Base-by-base conservation (phyloP, 2,888 invertebrate species). In the Trachelus troglodyta region DNA sequence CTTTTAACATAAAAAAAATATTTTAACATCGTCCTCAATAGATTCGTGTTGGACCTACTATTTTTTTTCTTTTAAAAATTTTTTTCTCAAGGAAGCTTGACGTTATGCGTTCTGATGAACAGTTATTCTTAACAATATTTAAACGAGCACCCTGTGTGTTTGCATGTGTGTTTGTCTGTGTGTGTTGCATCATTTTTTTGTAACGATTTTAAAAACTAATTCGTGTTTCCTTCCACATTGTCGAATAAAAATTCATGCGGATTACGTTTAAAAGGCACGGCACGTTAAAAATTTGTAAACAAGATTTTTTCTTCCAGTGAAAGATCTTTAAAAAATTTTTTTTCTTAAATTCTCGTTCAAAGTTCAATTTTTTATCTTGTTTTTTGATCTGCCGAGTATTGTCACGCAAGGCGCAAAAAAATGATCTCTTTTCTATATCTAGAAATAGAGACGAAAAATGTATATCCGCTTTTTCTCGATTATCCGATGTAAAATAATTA, bases 251-350 rank as follows among this genome's bases (percentile, higher is more conserved):
- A 90, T 86, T 83, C 73, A 75, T 87, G 84, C 84, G 83, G 81
- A 84, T 84, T 84, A 87, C 80, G 81, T 89, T 89, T 82, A 89
- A 89, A 90, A 90, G 90, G 89, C 90, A 90, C 89, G 87, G 87
- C 88, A 86, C 84, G 89, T 89, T 89, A 87, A 88, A 90, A 89
- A 76, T 85, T 85, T 83, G 78, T 86, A 87, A 89, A 89, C 84
- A 84, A 88, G 84, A 86, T 79, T 83, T 85, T 69, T n/a, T 71
- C 35, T 73, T 71, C 74, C 80, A 83, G 84, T 87, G 87, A 88
- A 89, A 87, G 84, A 83, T 85, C 77, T 81, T 87, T 86, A 87
- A 88, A 87, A 89, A 34, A 84, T 85, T 84, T 75, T 74, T 40
- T 56, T 23, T 23, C 23, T 23, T 23, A 23, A 23, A 23, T 56